Percentiles rank a stretch among this genome's conserved stretches.
These are phyloP conservation scores for Siphamia tubifer DNA, from an alignment of 2,113 vertebrate genomes.

Conservation along the genomic window DNA sequence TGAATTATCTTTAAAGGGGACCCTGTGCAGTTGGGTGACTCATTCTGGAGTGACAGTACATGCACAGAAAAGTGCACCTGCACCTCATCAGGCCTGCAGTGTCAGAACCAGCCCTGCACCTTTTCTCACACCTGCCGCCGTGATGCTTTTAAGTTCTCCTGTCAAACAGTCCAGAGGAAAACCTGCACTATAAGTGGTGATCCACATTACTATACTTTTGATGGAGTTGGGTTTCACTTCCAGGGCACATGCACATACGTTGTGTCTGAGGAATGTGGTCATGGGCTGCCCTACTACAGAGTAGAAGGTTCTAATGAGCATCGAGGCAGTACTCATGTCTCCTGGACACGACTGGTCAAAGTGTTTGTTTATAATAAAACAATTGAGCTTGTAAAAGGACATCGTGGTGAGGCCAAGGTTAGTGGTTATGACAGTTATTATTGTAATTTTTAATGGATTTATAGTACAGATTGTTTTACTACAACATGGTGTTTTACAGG, in stretches of 20 bases:
- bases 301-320: slow-evolving; percentile 67
- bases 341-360: slow-evolving; percentile 59
- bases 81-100: slow-evolving; percentile 29
- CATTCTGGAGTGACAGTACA: slow-evolving; percentile 66
- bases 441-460: no score
- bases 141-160: slow-evolving; percentile 37
- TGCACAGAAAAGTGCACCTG: slow-evolving; percentile 63
- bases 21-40: slow-evolving; percentile 28
- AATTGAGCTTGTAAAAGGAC: slow-evolving; percentile 53
- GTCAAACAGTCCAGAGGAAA: slow-evolving; percentile 42
- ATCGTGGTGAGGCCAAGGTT: slow-evolving; percentile 46
- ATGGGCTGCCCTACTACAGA: slow-evolving; percentile 28
- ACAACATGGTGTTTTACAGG: slow-evolving; percentile 38
- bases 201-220: slow-evolving; percentile 75
- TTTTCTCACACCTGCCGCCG: slow-evolving; percentile 54
- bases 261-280: slow-evolving; percentile 63
- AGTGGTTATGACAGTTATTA: not conserved
- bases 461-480: no score
- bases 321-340: slow-evolving; percentile 35
- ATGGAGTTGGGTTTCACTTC: slow-evolving; percentile 49
- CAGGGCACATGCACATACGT: slow-evolving; percentile 66
- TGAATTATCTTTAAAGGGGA: slow-evolving; percentile 48
- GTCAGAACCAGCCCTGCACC: slow-evolving; percentile 39
- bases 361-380: slow-evolving; percentile 51
- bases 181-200: slow-evolving; percentile 69